These are phyloP conservation scores for Hyposoter dolosus DNA, from an alignment of 2,888 invertebrate genomes.

Conservation along the genomic window DNA sequence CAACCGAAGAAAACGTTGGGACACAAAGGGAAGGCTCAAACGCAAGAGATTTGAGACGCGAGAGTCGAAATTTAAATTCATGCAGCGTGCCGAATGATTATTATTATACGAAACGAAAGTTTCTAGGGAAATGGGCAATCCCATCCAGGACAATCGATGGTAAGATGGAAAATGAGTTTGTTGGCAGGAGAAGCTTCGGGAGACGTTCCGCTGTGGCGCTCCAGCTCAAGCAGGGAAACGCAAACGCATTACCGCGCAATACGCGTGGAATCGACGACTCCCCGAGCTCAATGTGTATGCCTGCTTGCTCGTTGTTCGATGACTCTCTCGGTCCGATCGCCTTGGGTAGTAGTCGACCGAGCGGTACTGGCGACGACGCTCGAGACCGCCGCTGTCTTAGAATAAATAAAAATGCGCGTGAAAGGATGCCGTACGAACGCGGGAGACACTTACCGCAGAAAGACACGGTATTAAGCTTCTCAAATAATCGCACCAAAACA, in stretches of 20 bases:
- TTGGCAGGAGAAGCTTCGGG: background rate
- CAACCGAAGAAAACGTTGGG: no score
- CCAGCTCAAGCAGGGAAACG: background rate
- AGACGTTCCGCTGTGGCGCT: constrained; percentile 11
- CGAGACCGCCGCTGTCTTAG: constrained; percentile 66
- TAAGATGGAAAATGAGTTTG: constrained; percentile 32
- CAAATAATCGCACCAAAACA: background rate
- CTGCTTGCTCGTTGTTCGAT: background rate
- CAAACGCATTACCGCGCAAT: constrained; percentile 1
- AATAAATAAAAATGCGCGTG: constrained; percentile 65
- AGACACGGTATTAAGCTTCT: constrained; percentile 66
- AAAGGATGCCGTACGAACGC: constrained; percentile 71
- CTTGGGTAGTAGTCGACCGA: constrained; percentile 75
- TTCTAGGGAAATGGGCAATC: background rate
- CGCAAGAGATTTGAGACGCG: background rate
- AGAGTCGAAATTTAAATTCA: background rate
- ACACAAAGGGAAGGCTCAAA: no score
- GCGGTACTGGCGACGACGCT: constrained; percentile 71
- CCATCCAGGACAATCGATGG: constrained; percentile 5
- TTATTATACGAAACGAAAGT: background rate
- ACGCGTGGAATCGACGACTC: constrained; percentile 12
- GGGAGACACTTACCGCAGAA: constrained; percentile 64
- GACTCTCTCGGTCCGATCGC: constrained; percentile 5
- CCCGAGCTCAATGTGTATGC: background rate
- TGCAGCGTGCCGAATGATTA: background rate